phyloP scores from a whole-genome alignment of 2,888 invertebrate genomes.

The Danaus chrysippus region DNA sequence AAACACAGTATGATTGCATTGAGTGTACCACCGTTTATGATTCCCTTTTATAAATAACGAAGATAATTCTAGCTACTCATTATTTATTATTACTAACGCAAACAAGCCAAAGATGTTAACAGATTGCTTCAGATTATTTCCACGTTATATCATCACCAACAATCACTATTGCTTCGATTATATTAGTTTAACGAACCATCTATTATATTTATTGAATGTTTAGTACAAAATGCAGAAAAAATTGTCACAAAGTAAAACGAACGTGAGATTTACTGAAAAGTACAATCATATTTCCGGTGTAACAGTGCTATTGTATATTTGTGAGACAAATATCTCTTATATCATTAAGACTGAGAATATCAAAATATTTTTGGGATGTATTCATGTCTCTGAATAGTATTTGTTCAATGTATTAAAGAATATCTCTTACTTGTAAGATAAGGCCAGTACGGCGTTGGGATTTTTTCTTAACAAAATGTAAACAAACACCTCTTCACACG shows the following conservation, averaged over 20 bases:
- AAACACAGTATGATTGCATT: neutral
- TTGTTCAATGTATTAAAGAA: constrained; percentile 4
- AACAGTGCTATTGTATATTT: constrained; percentile 1
- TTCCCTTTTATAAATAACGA: neutral
- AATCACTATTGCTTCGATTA: constrained; percentile 35
- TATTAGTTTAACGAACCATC: constrained; percentile 21
- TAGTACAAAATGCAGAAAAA: constrained; percentile 32
- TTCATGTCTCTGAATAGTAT: constrained; percentile 5
- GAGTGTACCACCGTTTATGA: neutral
- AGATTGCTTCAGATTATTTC: constrained; percentile 25
- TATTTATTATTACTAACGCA: constrained; percentile 28
- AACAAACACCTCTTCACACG: neutral
- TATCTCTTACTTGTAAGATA: neutral
- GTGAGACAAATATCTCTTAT: neutral
- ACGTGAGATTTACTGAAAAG: constrained; percentile 16
- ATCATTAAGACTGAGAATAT: constrained; percentile 16
- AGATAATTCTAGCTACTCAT: constrained; percentile 13
- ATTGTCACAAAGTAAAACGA: constrained; percentile 25
- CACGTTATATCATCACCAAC: constrained; percentile 32
- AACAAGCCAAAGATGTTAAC: constrained; percentile 34
- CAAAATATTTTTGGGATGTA: constrained; percentile 4
- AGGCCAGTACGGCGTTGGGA: constrained; percentile 2
- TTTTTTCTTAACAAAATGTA: constrained; percentile 1
- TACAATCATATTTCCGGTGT: constrained; percentile 15
- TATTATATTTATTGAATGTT: constrained; percentile 26